A percentile compares a stretch with the other conserved stretches of the same genome.
These are phyloP conservation scores for Austrofundulus limnaeus DNA, from an alignment of 2,113 vertebrate genomes.

Conservation along the genomic window DNA sequence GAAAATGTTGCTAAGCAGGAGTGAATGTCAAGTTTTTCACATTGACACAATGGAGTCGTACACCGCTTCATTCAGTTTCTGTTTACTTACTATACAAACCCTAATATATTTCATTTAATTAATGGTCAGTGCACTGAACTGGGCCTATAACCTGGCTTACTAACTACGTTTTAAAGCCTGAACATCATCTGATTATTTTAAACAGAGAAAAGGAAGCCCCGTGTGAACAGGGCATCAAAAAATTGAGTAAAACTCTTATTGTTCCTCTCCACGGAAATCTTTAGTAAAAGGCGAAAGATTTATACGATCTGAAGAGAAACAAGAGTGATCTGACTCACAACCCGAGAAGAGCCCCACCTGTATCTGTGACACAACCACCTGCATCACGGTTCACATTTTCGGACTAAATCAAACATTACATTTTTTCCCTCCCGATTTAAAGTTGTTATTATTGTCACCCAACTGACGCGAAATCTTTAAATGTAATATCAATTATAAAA, in stretches of 20 bases:
- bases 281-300: slow-evolving; percentile 63
- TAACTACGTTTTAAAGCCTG: too few species aligned
- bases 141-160: too few species aligned
- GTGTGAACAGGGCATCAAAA: slow-evolving; percentile 24
- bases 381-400: background rate
- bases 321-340: accelerated
- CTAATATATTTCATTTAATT: too few species aligned
- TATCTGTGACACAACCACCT: background rate
- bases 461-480: too few species aligned
- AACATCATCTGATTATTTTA: background rate
- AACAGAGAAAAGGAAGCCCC: background rate
- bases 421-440: too few species aligned
- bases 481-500: background rate
- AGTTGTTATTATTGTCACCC: too few species aligned
- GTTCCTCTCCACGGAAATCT: slow-evolving; percentile 60
- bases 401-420: background rate
- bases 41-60: too few species aligned
- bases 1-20: too few species aligned
- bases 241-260: slow-evolving; percentile 46
- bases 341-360: accelerated
- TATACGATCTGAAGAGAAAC: slow-evolving; percentile 54
- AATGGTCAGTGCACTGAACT: too few species aligned
- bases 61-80: too few species aligned
- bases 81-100: too few species aligned
- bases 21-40: too few species aligned